Evolutionary conservation across 2,113 vertebrate genomes (phyloP).

Genomic region (Dromiciops gliroides): DNA sequence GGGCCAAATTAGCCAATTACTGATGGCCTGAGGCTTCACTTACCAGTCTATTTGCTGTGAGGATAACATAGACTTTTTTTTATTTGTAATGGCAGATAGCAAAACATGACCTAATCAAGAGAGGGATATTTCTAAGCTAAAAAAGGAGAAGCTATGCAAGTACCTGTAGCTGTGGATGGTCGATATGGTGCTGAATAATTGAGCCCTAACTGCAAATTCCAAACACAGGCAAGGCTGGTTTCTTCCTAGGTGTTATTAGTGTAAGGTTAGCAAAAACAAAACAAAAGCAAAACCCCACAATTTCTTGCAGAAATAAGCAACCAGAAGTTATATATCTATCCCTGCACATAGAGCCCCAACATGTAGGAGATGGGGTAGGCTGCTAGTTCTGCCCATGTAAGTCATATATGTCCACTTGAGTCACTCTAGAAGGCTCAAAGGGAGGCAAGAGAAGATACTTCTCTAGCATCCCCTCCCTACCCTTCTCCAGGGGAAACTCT

Average conservation of each 20-base stretch:
- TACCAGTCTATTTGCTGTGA: background rate
- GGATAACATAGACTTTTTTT: conserved; percentile 15
- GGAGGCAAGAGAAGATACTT: background rate
- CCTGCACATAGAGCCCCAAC: background rate
- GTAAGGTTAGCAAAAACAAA: background rate
- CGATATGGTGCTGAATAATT: background rate
- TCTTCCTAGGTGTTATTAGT: background rate
- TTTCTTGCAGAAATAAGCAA: background rate
- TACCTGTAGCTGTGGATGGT: no score
- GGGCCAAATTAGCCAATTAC: background rate
- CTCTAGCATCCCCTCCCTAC: background rate
- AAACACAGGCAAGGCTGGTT: background rate
- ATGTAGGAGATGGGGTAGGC: background rate
- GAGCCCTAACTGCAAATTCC: background rate
- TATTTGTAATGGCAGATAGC: conserved; percentile 6
- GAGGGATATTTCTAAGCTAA: background rate
- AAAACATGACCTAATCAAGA: background rate
- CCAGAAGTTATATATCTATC: background rate
- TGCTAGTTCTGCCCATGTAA: no score
- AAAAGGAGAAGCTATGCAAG: background rate
- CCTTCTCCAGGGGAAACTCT: background rate
- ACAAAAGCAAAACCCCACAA: background rate
- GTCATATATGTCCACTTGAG: no score
- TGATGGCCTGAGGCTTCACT: background rate
- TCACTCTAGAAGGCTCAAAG: background rate